Conservation (phyloP, 2,888 invertebrate species). For the Limnephilus marmoratus region DNA sequence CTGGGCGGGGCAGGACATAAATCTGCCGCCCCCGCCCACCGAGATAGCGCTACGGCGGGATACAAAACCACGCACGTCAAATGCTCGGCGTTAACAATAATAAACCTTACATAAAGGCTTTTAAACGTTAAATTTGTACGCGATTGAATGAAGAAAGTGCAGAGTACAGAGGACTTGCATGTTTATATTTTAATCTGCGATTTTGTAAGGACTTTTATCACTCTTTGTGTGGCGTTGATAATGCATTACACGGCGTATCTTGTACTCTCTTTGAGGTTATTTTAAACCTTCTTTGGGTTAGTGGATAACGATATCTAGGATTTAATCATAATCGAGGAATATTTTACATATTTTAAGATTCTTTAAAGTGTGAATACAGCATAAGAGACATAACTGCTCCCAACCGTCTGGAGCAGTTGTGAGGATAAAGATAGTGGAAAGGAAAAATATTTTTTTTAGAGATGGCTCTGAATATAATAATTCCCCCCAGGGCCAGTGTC, state of each 20-base stretch:
- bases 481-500: too few relatives aligned
- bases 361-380: too few relatives aligned
- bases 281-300: neutral
- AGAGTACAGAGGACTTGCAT: neutral
- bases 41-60: constrained; percentile 24
- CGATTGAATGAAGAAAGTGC: neutral
- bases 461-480: too few relatives aligned
- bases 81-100: constrained; percentile 10
- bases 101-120: constrained; percentile 12
- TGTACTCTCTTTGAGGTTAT: neutral
- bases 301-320: neutral
- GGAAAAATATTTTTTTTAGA: too few relatives aligned
- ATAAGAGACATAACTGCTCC: too few relatives aligned
- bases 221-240: neutral
- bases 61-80: constrained; percentile 32
- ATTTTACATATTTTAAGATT: too few relatives aligned
- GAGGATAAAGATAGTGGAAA: too few relatives aligned
- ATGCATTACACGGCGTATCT: constrained; percentile 1
- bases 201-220: constrained; percentile 2
- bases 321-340: neutral
- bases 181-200: neutral
- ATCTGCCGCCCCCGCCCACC: constrained; percentile 63
- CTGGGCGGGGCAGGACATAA: constrained; percentile 68
- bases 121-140: neutral
- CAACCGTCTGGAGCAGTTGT: too few relatives aligned